Evolutionary conservation across 2,797 vertebrate genomes (phyloP), one percentile per base, ranked within the genome.

Genomic region (Liparis tanakae): DNA sequence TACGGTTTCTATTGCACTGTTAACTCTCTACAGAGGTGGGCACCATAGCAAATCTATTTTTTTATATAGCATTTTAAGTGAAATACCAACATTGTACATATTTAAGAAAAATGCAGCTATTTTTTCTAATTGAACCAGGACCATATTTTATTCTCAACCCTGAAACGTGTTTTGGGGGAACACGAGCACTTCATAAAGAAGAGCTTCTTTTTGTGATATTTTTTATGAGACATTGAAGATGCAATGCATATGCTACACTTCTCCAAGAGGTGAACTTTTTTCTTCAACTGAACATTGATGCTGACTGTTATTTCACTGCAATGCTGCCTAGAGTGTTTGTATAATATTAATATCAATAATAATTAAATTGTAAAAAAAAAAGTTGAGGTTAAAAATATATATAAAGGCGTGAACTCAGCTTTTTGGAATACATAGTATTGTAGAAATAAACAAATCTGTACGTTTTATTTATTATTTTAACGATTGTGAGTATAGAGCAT

Each of bases 391-490:
- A 94, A 93, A 94, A 82, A 91, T 93, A 94, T 94, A 93, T 95
- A 94, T 95, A 91, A 93, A 93, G 92, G 95, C 92, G 94, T 96
- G 95, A 93, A 94, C 88, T 94, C 92, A 90, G 91, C 93, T 94
- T 95, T 91, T 94, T 93, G 92, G 95, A 91, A 96, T 95, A 94
- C 92, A 95, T 95, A 96, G 95, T 95, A 93, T 84, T 95, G 94
- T 96, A 96, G 96, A 94, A 93, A 94, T 94, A 94, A 94, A 92
- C 91, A 94, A 94, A 96, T 94, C 92, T 94, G 95, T 95, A 96
- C 88, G 95, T 95, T 96, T 96, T 97, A 97, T 98, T 98, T 97
- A 97, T 97, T 96, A 94, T 94, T 96, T 95, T 95, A 96, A 95
- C 88, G 85, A 95, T 96, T 96, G 94, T 96, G 94, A 95, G 94